Conservation (phyloP, 2,888 invertebrate genomes). For the Liopterus haemorrhoidalis region DNA sequence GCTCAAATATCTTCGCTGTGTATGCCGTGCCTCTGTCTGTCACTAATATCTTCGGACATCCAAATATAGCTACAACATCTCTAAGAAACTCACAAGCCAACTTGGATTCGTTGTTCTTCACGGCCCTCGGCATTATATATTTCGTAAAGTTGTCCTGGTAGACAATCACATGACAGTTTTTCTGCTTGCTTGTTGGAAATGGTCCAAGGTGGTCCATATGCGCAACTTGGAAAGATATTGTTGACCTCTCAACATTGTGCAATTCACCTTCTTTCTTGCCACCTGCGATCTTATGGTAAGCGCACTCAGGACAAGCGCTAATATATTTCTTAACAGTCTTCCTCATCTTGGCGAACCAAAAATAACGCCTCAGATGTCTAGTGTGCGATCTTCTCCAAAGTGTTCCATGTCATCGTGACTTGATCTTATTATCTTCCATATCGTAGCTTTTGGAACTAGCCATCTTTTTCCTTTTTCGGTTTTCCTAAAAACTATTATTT, state of each 20-base stretch:
- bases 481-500: slow-evolving; percentile 15
- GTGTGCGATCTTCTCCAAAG: slow-evolving; percentile 23
- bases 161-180: slow-evolving; percentile 5
- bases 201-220: slow-evolving; percentile 14
- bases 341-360: slow-evolving; percentile 28
- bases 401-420: slow-evolving; percentile 27
- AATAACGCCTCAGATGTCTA: slow-evolving; percentile 11
- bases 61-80: slow-evolving; percentile 6
- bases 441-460: slow-evolving; percentile 24
- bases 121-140: slow-evolving; percentile 10
- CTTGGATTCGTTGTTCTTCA: slow-evolving; percentile 12
- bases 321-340: slow-evolving; percentile 25
- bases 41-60: slow-evolving; percentile 7
- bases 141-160: slow-evolving; percentile 14
- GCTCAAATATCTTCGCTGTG: too few relatives aligned
- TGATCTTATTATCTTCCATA: slow-evolving; percentile 20
- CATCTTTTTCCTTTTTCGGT: slow-evolving; percentile 13
- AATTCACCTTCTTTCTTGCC: slow-evolving; percentile 25
- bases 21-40: too few relatives aligned
- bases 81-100: slow-evolving; percentile 3
- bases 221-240: slow-evolving; percentile 22
- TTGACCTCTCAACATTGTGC: slow-evolving; percentile 28
- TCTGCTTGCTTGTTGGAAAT: slow-evolving; percentile 8
- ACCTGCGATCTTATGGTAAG: slow-evolving; percentile 15
- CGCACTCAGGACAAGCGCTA: slow-evolving; percentile 25